Evolutionary conservation across 2,888 invertebrate genomes (phyloP), one percentile per base, ranked within the genome.

Genomic region (Ischnura elegans): DNA sequence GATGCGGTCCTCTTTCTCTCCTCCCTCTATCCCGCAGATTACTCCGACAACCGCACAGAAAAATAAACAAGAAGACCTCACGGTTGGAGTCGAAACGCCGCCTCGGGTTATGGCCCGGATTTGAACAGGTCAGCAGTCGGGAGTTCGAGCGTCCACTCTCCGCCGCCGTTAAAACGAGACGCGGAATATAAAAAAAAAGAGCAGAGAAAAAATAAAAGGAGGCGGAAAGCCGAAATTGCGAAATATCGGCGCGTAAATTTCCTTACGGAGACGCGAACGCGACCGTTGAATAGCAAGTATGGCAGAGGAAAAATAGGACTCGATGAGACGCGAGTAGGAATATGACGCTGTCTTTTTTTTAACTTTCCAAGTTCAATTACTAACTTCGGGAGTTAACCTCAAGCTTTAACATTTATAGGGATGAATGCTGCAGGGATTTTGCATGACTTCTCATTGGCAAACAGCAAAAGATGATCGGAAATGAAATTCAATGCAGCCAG

Each of bases 71-170:
- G n/a, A n/a, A n/a, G 10, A 36, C 36, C 76, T 76, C n/a, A n/a
- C 29, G 76, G 76, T 76, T 76, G 36, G 76, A 76, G 36, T 76
- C 29, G 76, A 76, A 76, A 36, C 76, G 76, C 61, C 61, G 21
- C 25, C 76, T 8, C 25, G 76, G 76, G 76, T 25, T 36, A 36
- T 36, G 29, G 76, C 76, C 76, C 25, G 76, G 29, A 76, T 76
- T 76, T 76, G 76, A 76, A 76, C 76, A 76, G 76, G 76, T 76
- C 76, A 76, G 76, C 76, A 76, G 76, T 76, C 29, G 76, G 36
- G 6, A 21, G 76, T 10, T 76, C 51, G 13, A 29, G 36, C 76
- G 25, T 76, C 76, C 76, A 76, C 76, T 76, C 66, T 19, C 61
- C 47, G 8, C 51, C 36, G 16, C 36, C 76, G 76, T 76, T 66